These are phyloP conservation scores for Cheilosia grossa DNA, from an alignment of 2,888 invertebrate genomes.

Conservation along the genomic window DNA sequence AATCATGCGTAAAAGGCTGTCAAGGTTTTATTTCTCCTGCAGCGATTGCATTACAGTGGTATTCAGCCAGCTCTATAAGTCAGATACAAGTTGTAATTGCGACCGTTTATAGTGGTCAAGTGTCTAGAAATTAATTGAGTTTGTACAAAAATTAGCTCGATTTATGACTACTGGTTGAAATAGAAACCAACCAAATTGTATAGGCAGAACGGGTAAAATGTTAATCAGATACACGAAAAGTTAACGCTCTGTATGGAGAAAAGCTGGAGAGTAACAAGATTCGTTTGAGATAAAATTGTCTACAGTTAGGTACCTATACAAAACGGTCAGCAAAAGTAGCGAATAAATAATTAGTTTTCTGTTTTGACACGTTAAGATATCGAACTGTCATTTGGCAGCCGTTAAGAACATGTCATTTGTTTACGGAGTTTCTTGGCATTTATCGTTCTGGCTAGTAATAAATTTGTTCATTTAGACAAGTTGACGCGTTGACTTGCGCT, in stretches of 20 bases:
- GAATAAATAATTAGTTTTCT: slow-evolving; percentile 28
- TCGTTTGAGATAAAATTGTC: slow-evolving; percentile 23
- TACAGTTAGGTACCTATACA: neutral
- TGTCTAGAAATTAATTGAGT: slow-evolving; percentile 39
- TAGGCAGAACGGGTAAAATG: neutral
- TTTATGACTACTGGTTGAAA: slow-evolving; percentile 35
- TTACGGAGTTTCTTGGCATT: slow-evolving; percentile 12
- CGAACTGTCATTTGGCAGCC: slow-evolving; percentile 17
- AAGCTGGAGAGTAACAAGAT: slow-evolving; percentile 1
- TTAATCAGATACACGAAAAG: neutral
- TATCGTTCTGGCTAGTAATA: slow-evolving; percentile 5
- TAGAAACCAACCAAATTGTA: slow-evolving; percentile 1
- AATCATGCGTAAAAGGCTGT: slow-evolving; percentile 16
- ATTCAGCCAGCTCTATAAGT: neutral
- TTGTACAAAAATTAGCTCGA: slow-evolving; percentile 39
- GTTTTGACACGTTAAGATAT: slow-evolving; percentile 23
- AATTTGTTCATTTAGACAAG: slow-evolving; percentile 27
- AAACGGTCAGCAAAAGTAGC: slow-evolving; percentile 4
- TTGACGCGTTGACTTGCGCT: slow-evolving; percentile 2
- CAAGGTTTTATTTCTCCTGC: slow-evolving; percentile 15
- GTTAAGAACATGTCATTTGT: slow-evolving; percentile 3
- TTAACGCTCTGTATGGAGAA: slow-evolving; percentile 8
- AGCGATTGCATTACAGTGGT: neutral
- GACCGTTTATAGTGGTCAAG: slow-evolving; percentile 14
- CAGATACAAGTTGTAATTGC: slow-evolving; percentile 22